Conservation (phyloP, 2,888 invertebrate genomes). For the Cosmorhoe ocellata region DNA sequence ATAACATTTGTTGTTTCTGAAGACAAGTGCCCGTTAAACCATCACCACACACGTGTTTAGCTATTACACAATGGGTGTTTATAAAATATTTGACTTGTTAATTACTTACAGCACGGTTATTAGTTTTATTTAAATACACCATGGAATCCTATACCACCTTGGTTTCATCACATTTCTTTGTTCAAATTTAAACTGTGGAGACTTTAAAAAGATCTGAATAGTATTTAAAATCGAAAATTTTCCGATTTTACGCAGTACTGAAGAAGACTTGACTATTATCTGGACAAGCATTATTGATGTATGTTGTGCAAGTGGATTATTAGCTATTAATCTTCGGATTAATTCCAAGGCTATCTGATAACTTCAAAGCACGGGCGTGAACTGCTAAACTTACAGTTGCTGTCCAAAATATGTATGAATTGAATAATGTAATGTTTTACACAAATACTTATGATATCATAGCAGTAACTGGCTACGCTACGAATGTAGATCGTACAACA, state of each 20-base stretch:
- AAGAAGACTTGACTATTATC: slow-evolving; percentile 19
- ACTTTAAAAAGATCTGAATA: no score
- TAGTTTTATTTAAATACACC: slow-evolving; percentile 30
- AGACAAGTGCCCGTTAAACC: slow-evolving; percentile 46
- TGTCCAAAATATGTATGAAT: no score
- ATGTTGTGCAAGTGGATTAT: slow-evolving; percentile 47
- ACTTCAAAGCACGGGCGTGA: slow-evolving; percentile 14
- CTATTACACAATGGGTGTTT: slow-evolving; percentile 46
- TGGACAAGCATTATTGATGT: slow-evolving; percentile 38
- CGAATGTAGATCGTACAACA: no score
- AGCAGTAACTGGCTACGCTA: no score
- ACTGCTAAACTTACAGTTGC: not conserved
- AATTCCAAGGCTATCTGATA: slow-evolving; percentile 41
- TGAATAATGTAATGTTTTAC: no score
- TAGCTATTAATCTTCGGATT: slow-evolving; percentile 45
- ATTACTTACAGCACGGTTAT: slow-evolving; percentile 36
- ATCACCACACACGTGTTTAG: slow-evolving; percentile 40
- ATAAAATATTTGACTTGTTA: slow-evolving; percentile 52
- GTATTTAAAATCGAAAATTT: no score
- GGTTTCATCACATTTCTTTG: not conserved
- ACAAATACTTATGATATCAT: no score
- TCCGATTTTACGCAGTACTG: not conserved
- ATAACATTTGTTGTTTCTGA: slow-evolving; percentile 39
- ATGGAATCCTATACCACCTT: slow-evolving; percentile 18
- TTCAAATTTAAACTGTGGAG: no score